Evolutionary conservation across 2,888 invertebrate genomes (phyloP), one percentile per base, ranked within the genome.

Genomic region (Onthophagus sagittarius): DNA sequence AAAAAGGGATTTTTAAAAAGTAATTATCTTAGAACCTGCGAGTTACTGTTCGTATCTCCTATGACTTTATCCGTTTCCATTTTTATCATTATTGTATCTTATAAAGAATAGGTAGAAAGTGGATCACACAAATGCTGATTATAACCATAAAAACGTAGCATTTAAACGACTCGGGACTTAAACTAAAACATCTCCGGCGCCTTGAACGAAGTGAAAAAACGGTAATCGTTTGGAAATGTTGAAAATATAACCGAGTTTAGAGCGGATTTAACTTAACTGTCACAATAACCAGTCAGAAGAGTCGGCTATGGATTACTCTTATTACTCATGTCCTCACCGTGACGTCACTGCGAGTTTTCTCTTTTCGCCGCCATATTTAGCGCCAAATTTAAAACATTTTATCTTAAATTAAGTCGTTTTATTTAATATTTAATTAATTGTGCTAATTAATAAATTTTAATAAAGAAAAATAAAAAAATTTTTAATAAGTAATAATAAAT

Each of bases 41-140:
- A 88, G 88, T 89, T 91, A 83, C 90, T 88, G 86, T 88, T 90
- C 80, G 90, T 88, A 85, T 94, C 94, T 88, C 94, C 94, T 88
- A 93, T 92, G 87, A 93, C 91, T 90, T 93, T 93, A 89, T 95
- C 94, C 87, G 94, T 94, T 91, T 95, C 95, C 94, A 95, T 95
- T 91, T 93, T 93, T 88, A 91, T 90, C 92, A 92, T 23, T 23
- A 23, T 92, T 86, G 86, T 87, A 87, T 86, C 74, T 78, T 76
- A 77, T 77, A 78, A 77, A 77, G 67, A 23, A 23, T 32, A 79
- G 75, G 76, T 74, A 76, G 77, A 77, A 76, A 77, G 75, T 75
- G 71, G 75, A 75, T 75, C 75, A 75, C 75, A 73, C 75, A 63
- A 75, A 73, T 63, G 71, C 71, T 75, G 63, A 33, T 75, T 65